Percentiles rank a stretch among this genome's conserved stretches.
These are phyloP conservation scores for Etheostoma spectabile DNA, from an alignment of 2,113 vertebrate genomes.

Conservation along the genomic window DNA sequence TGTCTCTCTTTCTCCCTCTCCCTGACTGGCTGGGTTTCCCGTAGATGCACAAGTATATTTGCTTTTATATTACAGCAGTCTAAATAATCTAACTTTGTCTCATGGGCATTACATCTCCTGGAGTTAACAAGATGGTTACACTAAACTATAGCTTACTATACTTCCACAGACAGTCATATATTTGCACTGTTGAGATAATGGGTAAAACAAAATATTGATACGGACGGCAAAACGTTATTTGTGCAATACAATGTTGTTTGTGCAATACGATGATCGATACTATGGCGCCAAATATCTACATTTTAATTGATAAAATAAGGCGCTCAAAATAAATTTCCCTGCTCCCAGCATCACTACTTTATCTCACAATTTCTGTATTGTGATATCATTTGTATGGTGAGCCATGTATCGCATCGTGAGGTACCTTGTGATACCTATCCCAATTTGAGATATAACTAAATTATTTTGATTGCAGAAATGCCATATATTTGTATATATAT, in stretches of 20 bases:
- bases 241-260: no score
- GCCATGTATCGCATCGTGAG: no score
- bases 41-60: constrained; percentile 50
- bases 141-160: background rate
- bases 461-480: background rate
- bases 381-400: no score
- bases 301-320: no score
- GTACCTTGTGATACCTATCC: no score
- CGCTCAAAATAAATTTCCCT: no score
- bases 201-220: no score
- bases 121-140: constrained; percentile 34
- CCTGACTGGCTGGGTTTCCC: constrained; percentile 39
- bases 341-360: no score
- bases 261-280: no score
- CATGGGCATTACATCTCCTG: constrained; percentile 42
- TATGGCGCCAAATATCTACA: no score
- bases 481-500: background rate
- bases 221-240: no score
- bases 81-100: constrained; percentile 52
- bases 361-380: no score
- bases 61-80: constrained; percentile 43
- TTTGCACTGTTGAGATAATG: background rate
- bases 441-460: background rate
- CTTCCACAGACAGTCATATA: background rate
- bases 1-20: constrained; percentile 16